These are phyloP conservation scores for Aethes cnicana DNA, from an alignment of 2,888 invertebrate genomes.

Conservation along the genomic window DNA sequence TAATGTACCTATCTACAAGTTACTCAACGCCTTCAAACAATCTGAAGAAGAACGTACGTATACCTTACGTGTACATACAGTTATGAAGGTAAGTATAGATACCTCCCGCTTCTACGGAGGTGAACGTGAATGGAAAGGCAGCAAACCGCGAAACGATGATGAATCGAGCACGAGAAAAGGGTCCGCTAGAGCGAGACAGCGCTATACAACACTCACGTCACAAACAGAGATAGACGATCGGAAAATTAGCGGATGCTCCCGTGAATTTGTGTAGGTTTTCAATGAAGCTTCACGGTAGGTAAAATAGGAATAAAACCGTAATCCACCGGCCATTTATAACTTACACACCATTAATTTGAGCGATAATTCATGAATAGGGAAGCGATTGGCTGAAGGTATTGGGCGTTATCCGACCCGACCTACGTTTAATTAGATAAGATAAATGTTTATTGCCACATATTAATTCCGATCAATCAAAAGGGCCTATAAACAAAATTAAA, in stretches of 20 bases:
- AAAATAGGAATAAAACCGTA: conserved; percentile 81
- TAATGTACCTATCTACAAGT: too few species aligned
- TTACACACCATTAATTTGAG: conserved; percentile 82
- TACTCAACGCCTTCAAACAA: too few species aligned
- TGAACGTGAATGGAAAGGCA: conserved; percentile 74
- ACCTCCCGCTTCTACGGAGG: conserved; percentile 13
- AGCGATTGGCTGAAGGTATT: conserved; percentile 73
- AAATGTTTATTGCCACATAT: conserved; percentile 12
- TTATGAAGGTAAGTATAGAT: conserved; percentile 9
- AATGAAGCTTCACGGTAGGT: conserved; percentile 81
- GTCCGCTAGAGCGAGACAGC: conserved; percentile 60
- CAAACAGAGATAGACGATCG: conserved; percentile 55
- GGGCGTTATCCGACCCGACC: conserved; percentile 39
- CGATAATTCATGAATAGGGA: conserved; percentile 75
- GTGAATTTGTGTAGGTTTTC: conserved; percentile 82
- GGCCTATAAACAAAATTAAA: too few species aligned
- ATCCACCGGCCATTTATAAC: conserved; percentile 80
- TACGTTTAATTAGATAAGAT: conserved; percentile 24
- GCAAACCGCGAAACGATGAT: conserved; percentile 82
- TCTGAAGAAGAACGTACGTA: too few species aligned
- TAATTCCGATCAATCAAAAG: neutral
- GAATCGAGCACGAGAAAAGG: conserved; percentile 74
- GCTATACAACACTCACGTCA: conserved; percentile 39
- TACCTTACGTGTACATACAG: too few species aligned
- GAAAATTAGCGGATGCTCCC: conserved; percentile 78